Base-by-base conservation (phyloP, 1,140 invertebrate genomes). In the Drosophila lacertosa region DNA sequence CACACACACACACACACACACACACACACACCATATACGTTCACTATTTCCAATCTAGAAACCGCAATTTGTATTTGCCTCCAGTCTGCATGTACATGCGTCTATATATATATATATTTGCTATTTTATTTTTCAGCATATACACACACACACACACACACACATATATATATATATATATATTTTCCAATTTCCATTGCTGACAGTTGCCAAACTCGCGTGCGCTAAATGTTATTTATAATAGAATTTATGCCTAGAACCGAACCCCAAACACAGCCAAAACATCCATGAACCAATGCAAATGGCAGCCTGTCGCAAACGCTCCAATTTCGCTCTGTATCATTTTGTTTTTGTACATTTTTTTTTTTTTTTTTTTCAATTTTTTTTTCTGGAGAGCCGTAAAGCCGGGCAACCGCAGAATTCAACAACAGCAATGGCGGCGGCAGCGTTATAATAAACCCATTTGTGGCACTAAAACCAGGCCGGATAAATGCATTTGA, bases 191-290 rank as follows among this genome's bases (percentile, higher is more conserved):
- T 86, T 86, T 86, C 60, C 82, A 88, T 70, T 65, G 82, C 82
- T 86, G 81, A 86, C 81, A 86, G 79, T 81, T 82, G 82, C 82
- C 81, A 88, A 82, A 78, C 60, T 71, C 74, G 58, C 69, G 54
- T 64, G 47, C 62, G 68, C 77, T 86, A 81, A 84, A 84, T 84
- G 81, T 81, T 84, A 84, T 84, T 84, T 84, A 84, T 84, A 84
- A 84, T 86, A 86, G 82, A 86, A 86, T 84, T 84, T 84, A 86
- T 84, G 81, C 82, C 81, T 81, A 84, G 68, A 68, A 65, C 26
- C 26, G 7, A 29, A 9, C 7, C 26, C 26, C 54, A 42, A 51
- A 22, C 7, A 39, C 4, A 45, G 37, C 16, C 10, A 15, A 29
- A 29, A 20, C 37, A 73, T 63, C 62, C 37, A 65, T 71, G 57